Base-by-base conservation (phyloP, 2,888 invertebrate species). In the Pyrrhia umbra region DNA sequence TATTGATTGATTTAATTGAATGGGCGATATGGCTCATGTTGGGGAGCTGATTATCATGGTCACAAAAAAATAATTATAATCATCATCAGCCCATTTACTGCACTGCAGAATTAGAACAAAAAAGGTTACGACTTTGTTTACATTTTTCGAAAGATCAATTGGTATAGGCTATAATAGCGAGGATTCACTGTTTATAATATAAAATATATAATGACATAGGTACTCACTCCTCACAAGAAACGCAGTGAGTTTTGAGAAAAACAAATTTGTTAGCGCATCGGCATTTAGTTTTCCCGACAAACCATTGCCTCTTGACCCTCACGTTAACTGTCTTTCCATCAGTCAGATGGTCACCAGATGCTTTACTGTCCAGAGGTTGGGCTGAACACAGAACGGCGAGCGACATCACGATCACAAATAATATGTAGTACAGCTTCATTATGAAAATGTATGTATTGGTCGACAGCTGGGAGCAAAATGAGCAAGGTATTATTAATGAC, bases 271-370 rank as follows among this genome's bases (percentile, higher is more conserved):
- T 1, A 0, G 65, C 18, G 20, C 65, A 65, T 1, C 5, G 18
- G 9, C 65, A 64, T 2, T 10, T 30, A 1, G 37, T 0, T 37
- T n/a, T 18, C 5, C 25, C 43, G 30, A 50, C 1, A 15, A 49
- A 0, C 37, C 10, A 25, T 0, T 66, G 50, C 15, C 66, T 46
- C 16, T 51, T 66, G 13, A 42, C n/a, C 18, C 66, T 40, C 18
- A 21, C 4, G 10, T 30, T n/a, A 9, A 20, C 18, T 20, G 15
- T 9, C 34, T 18, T 16, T 0, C 18, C 25, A 13, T 30, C 30
- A 13, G 13, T 13, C 30, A 30, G 13, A 13, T 30, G 30, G 10
- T 30, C 30, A 30, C 2, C 5, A 3, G 13, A 2, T 10, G 30
- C 3, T 27, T 27, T 13, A 2, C 30, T 13, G 30, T 13, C 30